phyloP scores from a whole-genome alignment of 64 coral and sea anemone species.

The Montipora cactus region DNA sequence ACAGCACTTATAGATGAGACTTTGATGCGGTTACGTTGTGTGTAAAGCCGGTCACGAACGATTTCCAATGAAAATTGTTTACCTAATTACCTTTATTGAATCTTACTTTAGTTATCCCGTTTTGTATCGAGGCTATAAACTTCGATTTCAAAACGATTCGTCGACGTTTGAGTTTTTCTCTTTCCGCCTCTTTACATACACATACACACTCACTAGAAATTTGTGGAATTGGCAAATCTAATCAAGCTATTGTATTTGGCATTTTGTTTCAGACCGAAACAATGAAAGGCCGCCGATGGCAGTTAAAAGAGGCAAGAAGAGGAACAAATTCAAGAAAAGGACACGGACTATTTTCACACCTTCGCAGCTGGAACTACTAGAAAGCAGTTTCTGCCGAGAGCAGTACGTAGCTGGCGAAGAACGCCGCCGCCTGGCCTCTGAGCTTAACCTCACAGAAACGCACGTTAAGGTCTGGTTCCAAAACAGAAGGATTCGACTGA shows the following conservation, averaged over 20 bases:
- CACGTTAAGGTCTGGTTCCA: slow-evolving; percentile 81
- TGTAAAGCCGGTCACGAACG: too few relatives aligned
- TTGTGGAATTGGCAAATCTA: too few relatives aligned
- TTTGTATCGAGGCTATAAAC: too few relatives aligned
- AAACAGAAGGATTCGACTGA: slow-evolving; percentile 64
- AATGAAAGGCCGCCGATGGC: background rate
- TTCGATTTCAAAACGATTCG: too few relatives aligned
- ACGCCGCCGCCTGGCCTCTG: slow-evolving; percentile 25
- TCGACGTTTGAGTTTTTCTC: background rate
- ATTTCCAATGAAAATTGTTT: too few relatives aligned
- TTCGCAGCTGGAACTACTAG: slow-evolving; percentile 54
- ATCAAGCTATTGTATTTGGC: too few relatives aligned
- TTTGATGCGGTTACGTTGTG: too few relatives aligned
- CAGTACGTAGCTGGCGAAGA: slow-evolving; percentile 75
- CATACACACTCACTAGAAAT: too few relatives aligned
- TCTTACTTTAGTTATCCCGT: too few relatives aligned
- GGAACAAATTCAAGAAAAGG: background rate
- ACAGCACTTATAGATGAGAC: too few relatives aligned
- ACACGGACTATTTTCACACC: slow-evolving; percentile 73
- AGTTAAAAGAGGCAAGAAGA: background rate
- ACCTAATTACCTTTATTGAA: too few relatives aligned
- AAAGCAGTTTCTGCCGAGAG: slow-evolving; percentile 53
- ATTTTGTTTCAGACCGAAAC: background rate
- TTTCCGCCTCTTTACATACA: background rate
- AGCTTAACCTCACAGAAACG: slow-evolving; percentile 56